Conservation (phyloP, 53 echinoderm and acorn worm species). For the Paracentrotus lividus region DNA sequence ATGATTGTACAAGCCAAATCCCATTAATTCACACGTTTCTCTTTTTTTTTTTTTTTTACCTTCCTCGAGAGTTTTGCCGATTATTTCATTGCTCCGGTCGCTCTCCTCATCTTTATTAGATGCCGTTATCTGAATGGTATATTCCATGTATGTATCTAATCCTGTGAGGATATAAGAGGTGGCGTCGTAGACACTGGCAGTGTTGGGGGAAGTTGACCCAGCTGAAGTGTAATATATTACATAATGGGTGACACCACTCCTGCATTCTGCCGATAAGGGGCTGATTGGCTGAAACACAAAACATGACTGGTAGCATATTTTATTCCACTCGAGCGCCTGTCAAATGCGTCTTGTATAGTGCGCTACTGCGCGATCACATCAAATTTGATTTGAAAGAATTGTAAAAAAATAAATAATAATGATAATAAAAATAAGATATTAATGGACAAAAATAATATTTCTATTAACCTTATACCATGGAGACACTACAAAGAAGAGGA, state of each 20-base stretch:
- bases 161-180: neutral
- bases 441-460: too few species aligned
- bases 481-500: too few species aligned
- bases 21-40: too few species aligned
- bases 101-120: constrained; percentile 44
- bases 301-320: neutral
- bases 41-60: too few species aligned
- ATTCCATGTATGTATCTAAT: neutral
- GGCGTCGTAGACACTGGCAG: neutral
- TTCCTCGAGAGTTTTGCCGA: constrained; percentile 1
- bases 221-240: neutral
- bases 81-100: neutral
- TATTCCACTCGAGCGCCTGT: too few species aligned
- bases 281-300: neutral
- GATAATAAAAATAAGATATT: too few species aligned
- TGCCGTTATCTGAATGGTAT: neutral
- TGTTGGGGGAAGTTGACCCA: neutral
- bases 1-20: too few species aligned
- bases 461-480: too few species aligned
- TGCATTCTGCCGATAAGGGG: neutral
- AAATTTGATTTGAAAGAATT: too few species aligned
- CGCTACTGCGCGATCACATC: too few species aligned
- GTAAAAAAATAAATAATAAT: too few species aligned
- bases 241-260: neutral
- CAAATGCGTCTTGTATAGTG: too few species aligned